A percentile compares a stretch with the other conserved stretches of the same genome.
Evolutionary conservation across 1,140 invertebrate species (phyloP).

Genomic region (Meloidogyne hapla): DNA sequence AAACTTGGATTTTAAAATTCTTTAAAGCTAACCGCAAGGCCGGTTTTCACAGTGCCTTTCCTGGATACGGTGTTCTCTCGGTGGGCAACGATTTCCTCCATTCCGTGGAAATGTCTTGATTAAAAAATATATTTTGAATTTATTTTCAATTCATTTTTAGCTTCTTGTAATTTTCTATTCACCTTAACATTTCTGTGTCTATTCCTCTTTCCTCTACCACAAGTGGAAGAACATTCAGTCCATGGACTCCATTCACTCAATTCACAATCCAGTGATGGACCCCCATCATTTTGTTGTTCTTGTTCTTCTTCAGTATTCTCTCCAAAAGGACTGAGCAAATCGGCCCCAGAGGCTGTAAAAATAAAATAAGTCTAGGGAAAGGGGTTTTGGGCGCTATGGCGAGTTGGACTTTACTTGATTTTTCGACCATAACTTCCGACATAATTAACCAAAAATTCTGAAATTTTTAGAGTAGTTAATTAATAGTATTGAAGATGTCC

Average conservation of each 20-base stretch:
- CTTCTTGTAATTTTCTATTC: constrained; percentile 61
- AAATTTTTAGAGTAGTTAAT: too few relatives aligned
- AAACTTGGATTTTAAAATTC: background rate
- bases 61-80: constrained; percentile 65
- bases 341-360: constrained; percentile 21
- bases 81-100: constrained; percentile 73
- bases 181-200: constrained; percentile 66
- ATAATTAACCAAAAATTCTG: constrained; percentile 54
- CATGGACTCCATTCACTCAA: constrained; percentile 74
- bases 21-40: constrained; percentile 62
- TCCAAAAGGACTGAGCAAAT: constrained; percentile 24
- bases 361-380: constrained; percentile 38
- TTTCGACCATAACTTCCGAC: constrained; percentile 46
- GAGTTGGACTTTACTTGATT: too few relatives aligned
- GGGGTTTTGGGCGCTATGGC: background rate
- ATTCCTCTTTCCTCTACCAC: constrained; percentile 70
- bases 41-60: constrained; percentile 64
- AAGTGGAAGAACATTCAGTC: constrained; percentile 74
- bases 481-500: too few relatives aligned
- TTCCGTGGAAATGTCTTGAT: constrained; percentile 68
- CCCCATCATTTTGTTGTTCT: constrained; percentile 52
- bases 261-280: constrained; percentile 68
- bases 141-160: constrained; percentile 23
- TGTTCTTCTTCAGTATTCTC: constrained; percentile 28
- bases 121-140: constrained; percentile 21